Base-by-base conservation (phyloP, 37 sponge, comb jelly and placozoan genomes). In the Oscarella lobularis region DNA sequence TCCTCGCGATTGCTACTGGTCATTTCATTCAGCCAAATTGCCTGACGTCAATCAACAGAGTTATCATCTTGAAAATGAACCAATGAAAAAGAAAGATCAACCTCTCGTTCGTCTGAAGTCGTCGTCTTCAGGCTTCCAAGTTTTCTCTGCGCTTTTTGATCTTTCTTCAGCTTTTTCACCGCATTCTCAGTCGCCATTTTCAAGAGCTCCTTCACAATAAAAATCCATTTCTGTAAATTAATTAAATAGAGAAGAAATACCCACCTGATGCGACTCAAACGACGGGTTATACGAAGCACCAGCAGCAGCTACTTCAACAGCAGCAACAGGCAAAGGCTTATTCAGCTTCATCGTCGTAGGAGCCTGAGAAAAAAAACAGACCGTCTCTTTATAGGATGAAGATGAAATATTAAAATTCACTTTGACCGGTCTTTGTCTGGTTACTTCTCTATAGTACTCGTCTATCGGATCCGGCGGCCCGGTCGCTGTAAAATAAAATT, bases 231-330 rank as follows among this genome's bases (percentile, higher is more conserved):
- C n/a, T n/a, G n/a, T n/a, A n/a, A n/a, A n/a, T n/a, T n/a, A n/a
- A n/a, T n/a, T n/a, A n/a, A n/a, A n/a, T n/a, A n/a, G n/a, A n/a
- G n/a, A n/a, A n/a, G n/a, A n/a, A n/a, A n/a, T n/a, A n/a, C n/a
- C n/a, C 40, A 91, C 92, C 86, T 89, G 88, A 73, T 96, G 98
- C 14, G 89, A 86, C 1, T 81, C 84, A 75, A 88, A 87, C 38
- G 88, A 39, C 9, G 98, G 98, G 36, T 93, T 89, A 69, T 96
- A 96, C 9, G 98, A 96, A 35, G 87, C 81, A 5, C 98, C 98
- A 6, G 94, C 87, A 73, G 80, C 85, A 0, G 91, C 84, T 0
- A 84, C 38, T 67, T 89, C 83, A 40, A 96, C 89, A 66, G 81
- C 86, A 2, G 77, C 79, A 29, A 93, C 38, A 0, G 66, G 41